Percentiles rank a stretch among this genome's conserved stretches.
phyloP scores from a whole-genome alignment of 2,888 invertebrate species.

The Trisateles emortualis region DNA sequence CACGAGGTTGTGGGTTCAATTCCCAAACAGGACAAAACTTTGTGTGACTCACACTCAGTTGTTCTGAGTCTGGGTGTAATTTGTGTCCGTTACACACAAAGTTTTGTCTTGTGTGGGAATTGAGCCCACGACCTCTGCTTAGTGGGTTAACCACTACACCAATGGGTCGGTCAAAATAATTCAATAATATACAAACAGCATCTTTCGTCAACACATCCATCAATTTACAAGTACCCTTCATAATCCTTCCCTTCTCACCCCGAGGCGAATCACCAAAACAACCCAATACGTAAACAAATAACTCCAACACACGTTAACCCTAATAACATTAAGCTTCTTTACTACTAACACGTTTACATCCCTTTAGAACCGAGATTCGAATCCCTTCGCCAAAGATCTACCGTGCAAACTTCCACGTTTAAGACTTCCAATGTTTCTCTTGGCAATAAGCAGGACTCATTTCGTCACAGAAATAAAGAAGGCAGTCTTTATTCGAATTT shows the following conservation, averaged over 20 bases:
- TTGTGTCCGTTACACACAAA: too few relatives aligned
- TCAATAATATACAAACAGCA: background rate
- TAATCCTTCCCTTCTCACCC: background rate
- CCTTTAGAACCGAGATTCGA: constrained; percentile 12
- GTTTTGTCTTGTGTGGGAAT: too few relatives aligned
- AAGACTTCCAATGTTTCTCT: constrained; percentile 13
- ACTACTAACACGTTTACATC: constrained; percentile 33
- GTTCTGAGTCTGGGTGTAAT: too few relatives aligned
- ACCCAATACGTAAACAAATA: constrained; percentile 12
- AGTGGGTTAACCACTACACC: too few relatives aligned
- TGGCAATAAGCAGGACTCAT: constrained; percentile 55
- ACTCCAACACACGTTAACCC: constrained; percentile 16
- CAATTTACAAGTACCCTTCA: background rate
- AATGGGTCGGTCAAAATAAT: too few relatives aligned
- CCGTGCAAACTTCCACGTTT: constrained; percentile 36
- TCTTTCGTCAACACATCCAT: background rate
- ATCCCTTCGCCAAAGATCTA: constrained; percentile 17
- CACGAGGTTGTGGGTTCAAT: too few relatives aligned
- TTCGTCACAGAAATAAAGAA: constrained; percentile 58
- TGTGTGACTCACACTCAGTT: too few relatives aligned
- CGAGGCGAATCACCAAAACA: constrained; percentile 3
- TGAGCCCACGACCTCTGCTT: too few relatives aligned
- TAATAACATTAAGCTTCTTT: constrained; percentile 40
- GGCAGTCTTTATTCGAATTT: constrained; percentile 43
- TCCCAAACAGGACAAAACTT: too few relatives aligned